phyloP scores from a whole-genome alignment of 2,888 invertebrate species.

The Galerucella calmariensis region DNA sequence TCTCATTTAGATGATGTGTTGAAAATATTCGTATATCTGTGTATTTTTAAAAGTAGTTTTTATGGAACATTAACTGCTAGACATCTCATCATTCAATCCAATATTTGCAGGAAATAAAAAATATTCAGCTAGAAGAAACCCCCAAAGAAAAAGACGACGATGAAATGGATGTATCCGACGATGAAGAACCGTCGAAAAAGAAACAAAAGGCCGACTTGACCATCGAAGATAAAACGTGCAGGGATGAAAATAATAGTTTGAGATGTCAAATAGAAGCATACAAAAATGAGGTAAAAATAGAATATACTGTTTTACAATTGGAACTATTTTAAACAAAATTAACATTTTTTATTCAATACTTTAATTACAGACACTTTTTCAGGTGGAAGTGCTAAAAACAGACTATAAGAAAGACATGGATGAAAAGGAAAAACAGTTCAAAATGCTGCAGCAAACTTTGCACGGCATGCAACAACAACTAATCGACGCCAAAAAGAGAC shows the following conservation, averaged over 20 bases:
- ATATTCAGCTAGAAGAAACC: slow-evolving; percentile 72
- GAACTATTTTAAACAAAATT: background rate
- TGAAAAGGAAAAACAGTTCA: slow-evolving; percentile 86
- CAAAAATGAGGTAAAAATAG: slow-evolving; percentile 78
- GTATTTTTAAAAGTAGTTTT: slow-evolving; percentile 7
- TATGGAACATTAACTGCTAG: background rate
- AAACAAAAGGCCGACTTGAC: slow-evolving; percentile 55
- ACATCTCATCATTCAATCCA: background rate
- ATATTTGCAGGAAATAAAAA: slow-evolving; percentile 74
- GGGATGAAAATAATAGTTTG: slow-evolving; percentile 91
- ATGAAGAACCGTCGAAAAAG: slow-evolving; percentile 69
- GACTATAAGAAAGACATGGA: slow-evolving; percentile 84
- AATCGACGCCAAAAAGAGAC: slow-evolving; percentile 68
- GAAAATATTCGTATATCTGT: background rate
- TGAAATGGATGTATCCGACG: slow-evolving; percentile 89
- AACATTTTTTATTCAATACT: background rate
- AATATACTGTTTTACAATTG: background rate
- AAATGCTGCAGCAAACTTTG: slow-evolving; percentile 74
- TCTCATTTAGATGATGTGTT: background rate
- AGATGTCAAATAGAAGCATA: slow-evolving; percentile 93
- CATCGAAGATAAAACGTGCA: slow-evolving; percentile 58
- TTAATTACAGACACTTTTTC: slow-evolving; percentile 15
- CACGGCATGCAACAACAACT: slow-evolving; percentile 73
- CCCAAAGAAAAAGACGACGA: slow-evolving; percentile 77
- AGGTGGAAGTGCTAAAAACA: slow-evolving; percentile 84